phyloP scores from a whole-genome alignment of 1,140 invertebrate species.

The Geopemphigus sp. region DNA sequence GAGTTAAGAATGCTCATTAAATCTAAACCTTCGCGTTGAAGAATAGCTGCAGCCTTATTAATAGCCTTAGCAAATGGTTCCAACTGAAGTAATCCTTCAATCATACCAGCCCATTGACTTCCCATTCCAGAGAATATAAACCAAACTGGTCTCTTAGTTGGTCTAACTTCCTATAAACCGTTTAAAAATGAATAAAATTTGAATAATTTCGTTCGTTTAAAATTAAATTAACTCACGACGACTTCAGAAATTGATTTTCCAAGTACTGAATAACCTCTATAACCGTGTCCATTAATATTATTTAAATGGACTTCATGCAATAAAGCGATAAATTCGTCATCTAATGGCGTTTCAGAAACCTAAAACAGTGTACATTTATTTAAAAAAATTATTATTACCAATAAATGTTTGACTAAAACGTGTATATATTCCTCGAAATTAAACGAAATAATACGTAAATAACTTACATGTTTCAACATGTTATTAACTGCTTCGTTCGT shows the following conservation, averaged over 20 bases:
- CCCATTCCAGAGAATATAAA: slow-evolving; percentile 69
- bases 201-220: not conserved
- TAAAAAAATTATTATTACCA: not conserved
- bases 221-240: slow-evolving; percentile 54
- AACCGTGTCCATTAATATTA: slow-evolving; percentile 69
- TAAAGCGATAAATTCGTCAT: slow-evolving; percentile 76
- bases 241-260: slow-evolving; percentile 59
- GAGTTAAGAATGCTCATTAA: slow-evolving; percentile 64
- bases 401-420: too few species aligned
- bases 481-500: slow-evolving; percentile 75
- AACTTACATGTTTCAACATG: slow-evolving; percentile 64
- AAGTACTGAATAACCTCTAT: slow-evolving; percentile 76
- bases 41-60: slow-evolving; percentile 59
- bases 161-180: slow-evolving; percentile 36
- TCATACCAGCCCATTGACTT: slow-evolving; percentile 68
- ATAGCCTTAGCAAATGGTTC: slow-evolving; percentile 68
- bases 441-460: not conserved
- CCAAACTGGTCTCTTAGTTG: slow-evolving; percentile 45
- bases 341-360: slow-evolving; percentile 60
- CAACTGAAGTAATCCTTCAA: slow-evolving; percentile 62
- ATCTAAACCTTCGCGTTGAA: slow-evolving; percentile 63
- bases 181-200: not conserved
- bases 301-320: slow-evolving; percentile 72
- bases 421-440: not conserved
- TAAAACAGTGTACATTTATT: slow-evolving; percentile 27